Base-by-base conservation (phyloP, 2,113 vertebrate genomes). In the Phocoena phocoena region DNA sequence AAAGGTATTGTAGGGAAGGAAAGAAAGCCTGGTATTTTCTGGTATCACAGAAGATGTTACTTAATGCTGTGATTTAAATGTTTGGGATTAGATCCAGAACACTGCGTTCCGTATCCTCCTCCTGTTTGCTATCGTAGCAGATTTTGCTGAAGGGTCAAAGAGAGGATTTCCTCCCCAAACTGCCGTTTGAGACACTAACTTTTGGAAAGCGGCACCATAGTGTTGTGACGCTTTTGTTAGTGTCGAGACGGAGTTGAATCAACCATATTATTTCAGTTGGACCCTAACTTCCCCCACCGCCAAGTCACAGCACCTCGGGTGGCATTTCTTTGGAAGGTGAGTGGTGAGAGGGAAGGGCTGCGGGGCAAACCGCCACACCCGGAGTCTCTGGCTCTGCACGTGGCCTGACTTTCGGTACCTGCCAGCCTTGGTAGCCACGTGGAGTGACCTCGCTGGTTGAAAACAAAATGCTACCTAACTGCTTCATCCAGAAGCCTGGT, bases 331-430 rank as follows among this genome's bases (percentile, higher is more conserved):
- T 86, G 26, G 55, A 50, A 50, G 15, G 7, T 53, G 60, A 68
- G 33, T 2, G 7, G 10, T 20, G n/a, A 28, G 31, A 5, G 3
- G 50, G 3, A 8, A 2, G 4, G 50, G n/a, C 55, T 60, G 12
- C 1, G 18, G 55, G 41, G 14, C 38, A 50, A 41, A 23, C 50
- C 31, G 0, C 79, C 62, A 6, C 1, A 17, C 21, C n/a, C 1
- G 26, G 6, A 2, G 7, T 62, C n/a, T 28, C 15, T 11, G 33
- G 36, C 14, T 41, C 18, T 0, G 0, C 12, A 31, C 4, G 3
- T 11, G 2, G 31, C 71, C 82, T 20, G 2, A 28, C 20, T 8
- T 31, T 67, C 28, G n/a, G 63, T 20, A 11, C 20, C 53, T 60
- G 47, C 71, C 83, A 18, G 8, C 63, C 13, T 0, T 0, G 9